These are phyloP conservation scores for Entelurus aequoreus DNA, from an alignment of 2,113 vertebrate genomes.

Conservation along the genomic window DNA sequence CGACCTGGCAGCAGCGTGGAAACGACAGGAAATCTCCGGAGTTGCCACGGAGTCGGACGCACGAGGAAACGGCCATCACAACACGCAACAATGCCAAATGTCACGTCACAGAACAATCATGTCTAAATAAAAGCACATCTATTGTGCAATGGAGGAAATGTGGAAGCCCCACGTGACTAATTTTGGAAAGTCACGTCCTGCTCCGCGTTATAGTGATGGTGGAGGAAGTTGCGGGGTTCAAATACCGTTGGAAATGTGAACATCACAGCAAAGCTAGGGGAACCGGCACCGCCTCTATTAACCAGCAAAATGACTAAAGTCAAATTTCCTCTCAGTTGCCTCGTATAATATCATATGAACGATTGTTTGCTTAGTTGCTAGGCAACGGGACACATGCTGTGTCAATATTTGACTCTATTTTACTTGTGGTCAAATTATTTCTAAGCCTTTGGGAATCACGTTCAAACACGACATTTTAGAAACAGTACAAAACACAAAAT, in stretches of 20 bases:
- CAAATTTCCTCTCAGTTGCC: not conserved
- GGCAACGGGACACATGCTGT: not conserved
- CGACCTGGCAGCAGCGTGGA: not conserved
- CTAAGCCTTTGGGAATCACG: not conserved
- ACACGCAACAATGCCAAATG: not conserved
- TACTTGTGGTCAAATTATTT: not conserved
- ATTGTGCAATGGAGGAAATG: slow-evolving; percentile 54
- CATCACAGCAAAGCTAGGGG: not conserved
- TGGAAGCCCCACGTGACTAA: slow-evolving; percentile 50
- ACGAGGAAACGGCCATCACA: slow-evolving; percentile 35
- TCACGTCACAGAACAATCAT: slow-evolving; percentile 18
- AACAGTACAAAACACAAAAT: too few species aligned
- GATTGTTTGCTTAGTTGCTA: too few species aligned
- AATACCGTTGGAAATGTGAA: not conserved
- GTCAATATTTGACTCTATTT: not conserved
- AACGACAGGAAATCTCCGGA: slow-evolving; percentile 23
- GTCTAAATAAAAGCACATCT: slow-evolving; percentile 26
- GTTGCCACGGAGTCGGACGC: slow-evolving; percentile 22
- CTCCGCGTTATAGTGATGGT: not conserved
- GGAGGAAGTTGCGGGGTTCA: not conserved
- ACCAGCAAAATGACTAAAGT: not conserved
- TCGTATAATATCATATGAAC: not conserved
- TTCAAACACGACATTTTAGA: not conserved
- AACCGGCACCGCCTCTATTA: not conserved
- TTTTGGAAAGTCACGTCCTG: slow-evolving; percentile 23